Evolutionary conservation across 2,113 vertebrate species (phyloP).

Genomic region (Pongo abelii): DNA sequence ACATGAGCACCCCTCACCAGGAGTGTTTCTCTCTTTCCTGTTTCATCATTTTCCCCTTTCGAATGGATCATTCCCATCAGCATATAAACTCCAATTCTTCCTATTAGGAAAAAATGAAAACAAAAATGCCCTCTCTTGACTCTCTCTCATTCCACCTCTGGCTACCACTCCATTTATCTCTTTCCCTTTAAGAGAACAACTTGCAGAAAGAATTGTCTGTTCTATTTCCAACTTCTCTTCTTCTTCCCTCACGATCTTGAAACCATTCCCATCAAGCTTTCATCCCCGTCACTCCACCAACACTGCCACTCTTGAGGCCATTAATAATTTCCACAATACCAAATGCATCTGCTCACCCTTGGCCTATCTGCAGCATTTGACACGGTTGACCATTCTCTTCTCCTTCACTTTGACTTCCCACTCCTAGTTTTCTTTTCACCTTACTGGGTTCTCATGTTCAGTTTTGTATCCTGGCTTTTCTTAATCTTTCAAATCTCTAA

Average conservation of each 20-base stretch:
- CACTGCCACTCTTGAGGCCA: not conserved
- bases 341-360: not conserved
- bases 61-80: not conserved
- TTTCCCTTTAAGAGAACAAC: not conserved
- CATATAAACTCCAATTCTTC: not conserved
- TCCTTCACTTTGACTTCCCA: not conserved
- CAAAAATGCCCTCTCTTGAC: not conserved
- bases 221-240: not conserved
- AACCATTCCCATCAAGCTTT: not conserved
- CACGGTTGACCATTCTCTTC: not conserved
- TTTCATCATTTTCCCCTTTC: not conserved
- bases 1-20: no score
- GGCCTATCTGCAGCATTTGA: accelerated
- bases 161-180: not conserved
- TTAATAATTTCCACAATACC: not conserved
- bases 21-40: not conserved
- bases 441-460: not conserved
- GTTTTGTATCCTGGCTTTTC: not conserved
- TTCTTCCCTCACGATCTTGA: not conserved
- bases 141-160: not conserved
- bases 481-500: not conserved
- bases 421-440: not conserved
- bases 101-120: not conserved
- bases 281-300: not conserved
- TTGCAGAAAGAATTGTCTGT: not conserved